Conservation (phyloP, 1,140 invertebrate species). For the Pogonognathellus flavescens region DNA sequence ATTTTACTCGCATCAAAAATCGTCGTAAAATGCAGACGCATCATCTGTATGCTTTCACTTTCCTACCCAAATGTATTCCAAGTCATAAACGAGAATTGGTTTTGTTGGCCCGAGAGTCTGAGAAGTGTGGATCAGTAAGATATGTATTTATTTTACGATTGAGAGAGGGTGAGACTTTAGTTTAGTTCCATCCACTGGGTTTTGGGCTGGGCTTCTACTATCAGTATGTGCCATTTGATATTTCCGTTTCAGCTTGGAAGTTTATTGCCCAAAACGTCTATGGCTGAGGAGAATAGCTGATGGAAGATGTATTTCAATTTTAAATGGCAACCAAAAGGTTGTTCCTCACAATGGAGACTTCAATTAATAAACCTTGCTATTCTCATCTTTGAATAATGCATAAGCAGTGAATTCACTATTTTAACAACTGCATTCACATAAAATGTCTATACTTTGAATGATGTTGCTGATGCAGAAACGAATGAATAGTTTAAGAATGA, state of each 20-base stretch:
- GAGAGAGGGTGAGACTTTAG: conserved; percentile 24
- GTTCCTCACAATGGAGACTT: background rate
- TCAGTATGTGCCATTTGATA: conserved; percentile 11
- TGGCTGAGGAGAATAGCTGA: background rate
- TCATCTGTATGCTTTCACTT: conserved; percentile 37
- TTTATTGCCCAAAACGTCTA: conserved; percentile 29
- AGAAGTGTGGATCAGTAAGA: background rate
- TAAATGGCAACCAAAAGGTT: background rate
- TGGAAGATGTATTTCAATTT: conserved; percentile 19
- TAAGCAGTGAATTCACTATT: background rate
- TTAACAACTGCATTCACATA: too few species aligned
- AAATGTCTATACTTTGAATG: too few species aligned
- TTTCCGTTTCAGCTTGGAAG: conserved; percentile 33
- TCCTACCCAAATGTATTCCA: conserved; percentile 28
- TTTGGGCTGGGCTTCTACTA: background rate
- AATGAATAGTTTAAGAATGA: too few species aligned
- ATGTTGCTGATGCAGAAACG: too few species aligned
- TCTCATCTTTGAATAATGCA: conserved; percentile 6
- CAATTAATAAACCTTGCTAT: conserved; percentile 10
- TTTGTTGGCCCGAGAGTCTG: background rate
- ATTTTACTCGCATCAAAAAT: conserved; percentile 32
- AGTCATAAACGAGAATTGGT: conserved; percentile 2
- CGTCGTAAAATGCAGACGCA: conserved; percentile 30
- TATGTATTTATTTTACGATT: conserved; percentile 25
- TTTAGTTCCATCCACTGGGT: background rate